phyloP scores from a whole-genome alignment of 2,888 invertebrate genomes.

The Conomelus anceps region DNA sequence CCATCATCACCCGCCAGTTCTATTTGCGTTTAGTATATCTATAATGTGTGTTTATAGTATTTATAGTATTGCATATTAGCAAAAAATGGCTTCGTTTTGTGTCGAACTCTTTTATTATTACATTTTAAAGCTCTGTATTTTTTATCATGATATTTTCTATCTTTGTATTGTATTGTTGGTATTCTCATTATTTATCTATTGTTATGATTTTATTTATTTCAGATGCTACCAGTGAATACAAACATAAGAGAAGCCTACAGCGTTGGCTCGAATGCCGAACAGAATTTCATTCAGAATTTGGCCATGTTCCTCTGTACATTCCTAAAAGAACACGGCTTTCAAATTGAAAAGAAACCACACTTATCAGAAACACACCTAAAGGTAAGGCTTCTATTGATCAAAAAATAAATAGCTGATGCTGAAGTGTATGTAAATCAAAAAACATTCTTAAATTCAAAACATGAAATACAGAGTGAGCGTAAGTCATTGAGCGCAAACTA shows the following conservation, averaged over 20 bases:
- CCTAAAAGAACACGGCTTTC: conserved; percentile 88
- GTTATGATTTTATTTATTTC: conserved; percentile 22
- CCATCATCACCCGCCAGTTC: too few species aligned
- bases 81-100: too few species aligned
- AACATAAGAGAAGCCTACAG: conserved; percentile 93
- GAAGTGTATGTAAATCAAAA: too few species aligned
- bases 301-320: conserved; percentile 95
- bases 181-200: neutral
- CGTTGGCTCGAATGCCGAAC: conserved; percentile 90
- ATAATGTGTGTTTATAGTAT: too few species aligned
- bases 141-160: neutral
- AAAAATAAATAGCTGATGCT: neutral
- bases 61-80: too few species aligned
- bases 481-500: too few species aligned
- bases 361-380: conserved; percentile 65
- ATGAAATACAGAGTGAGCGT: too few species aligned
- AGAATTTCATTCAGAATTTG: conserved; percentile 97
- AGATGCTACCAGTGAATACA: conserved; percentile 83
- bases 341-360: conserved; percentile 75
- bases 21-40: too few species aligned
- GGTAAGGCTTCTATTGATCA: conserved; percentile 33
- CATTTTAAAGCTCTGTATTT: too few species aligned
- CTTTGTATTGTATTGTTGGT: neutral
- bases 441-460: too few species aligned
- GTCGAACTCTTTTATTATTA: too few species aligned